Conservation (phyloP, 2,113 vertebrate genomes). For the Gavia stellata region DNA sequence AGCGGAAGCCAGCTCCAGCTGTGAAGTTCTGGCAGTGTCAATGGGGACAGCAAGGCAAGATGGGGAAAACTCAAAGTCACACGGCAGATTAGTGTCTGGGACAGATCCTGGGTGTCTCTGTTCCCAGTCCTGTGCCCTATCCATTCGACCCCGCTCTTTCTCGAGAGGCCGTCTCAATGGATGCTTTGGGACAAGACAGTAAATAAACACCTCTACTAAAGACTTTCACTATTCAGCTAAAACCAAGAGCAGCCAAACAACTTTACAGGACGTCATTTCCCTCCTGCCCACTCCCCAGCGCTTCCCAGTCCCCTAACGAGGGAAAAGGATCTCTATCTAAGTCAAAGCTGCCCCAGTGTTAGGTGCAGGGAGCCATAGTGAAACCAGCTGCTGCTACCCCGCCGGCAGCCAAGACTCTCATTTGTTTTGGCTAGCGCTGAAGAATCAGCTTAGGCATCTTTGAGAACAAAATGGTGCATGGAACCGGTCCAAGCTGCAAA, state of each 20-base stretch:
- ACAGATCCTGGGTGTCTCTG: not conserved
- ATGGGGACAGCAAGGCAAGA: not conserved
- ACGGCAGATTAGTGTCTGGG: not conserved
- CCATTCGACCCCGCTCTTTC: not conserved
- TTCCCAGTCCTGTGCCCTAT: not conserved
- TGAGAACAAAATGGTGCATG: conserved; percentile 76
- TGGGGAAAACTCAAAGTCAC: not conserved
- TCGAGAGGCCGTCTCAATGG: fast-evolving
- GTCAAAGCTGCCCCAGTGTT: conserved; percentile 59
- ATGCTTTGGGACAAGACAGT: not conserved
- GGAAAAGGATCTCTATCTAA: conserved; percentile 22
- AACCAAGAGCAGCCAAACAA: not conserved
- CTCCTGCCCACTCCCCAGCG: not conserved
- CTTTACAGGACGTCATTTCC: not conserved
- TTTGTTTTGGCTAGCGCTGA: conserved; percentile 78
- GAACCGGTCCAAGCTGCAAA: conserved; percentile 70
- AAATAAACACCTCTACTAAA: not conserved
- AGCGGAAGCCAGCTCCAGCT: not conserved
- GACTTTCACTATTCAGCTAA: not conserved
- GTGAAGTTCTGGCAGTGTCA: not conserved
- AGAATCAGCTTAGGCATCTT: conserved; percentile 73
- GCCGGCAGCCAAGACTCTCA: conserved; percentile 68
- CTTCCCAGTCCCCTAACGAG: conserved; percentile 26
- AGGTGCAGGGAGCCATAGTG: conserved; percentile 59
- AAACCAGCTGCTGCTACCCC: conserved; percentile 69